These are phyloP conservation scores for Luidia sarsii DNA, from an alignment of 53 echinoderm and acorn worm genomes.

Conservation along the genomic window DNA sequence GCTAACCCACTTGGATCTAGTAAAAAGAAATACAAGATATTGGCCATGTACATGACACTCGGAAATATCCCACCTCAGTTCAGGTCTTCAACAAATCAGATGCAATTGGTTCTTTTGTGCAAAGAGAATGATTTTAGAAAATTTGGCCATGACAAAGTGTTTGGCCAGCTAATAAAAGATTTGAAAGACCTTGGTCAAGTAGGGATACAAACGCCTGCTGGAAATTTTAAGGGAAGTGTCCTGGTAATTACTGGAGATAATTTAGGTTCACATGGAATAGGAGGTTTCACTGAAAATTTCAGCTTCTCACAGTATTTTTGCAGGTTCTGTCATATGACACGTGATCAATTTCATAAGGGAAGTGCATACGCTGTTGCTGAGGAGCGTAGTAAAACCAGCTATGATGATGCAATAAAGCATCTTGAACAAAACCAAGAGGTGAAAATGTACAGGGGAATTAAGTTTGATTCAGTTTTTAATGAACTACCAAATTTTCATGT, in stretches of 20 bases:
- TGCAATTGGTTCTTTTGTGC: slow-evolving; percentile 67
- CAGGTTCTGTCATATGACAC: slow-evolving; percentile 47
- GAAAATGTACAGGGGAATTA: slow-evolving; percentile 16
- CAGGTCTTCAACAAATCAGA: slow-evolving; percentile 57
- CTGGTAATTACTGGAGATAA: slow-evolving; percentile 61
- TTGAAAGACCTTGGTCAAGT: slow-evolving; percentile 29
- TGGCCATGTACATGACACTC: slow-evolving; percentile 65
- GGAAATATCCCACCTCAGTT: slow-evolving; percentile 53
- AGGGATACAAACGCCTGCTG: neutral
- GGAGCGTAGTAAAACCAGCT: too few relatives aligned
- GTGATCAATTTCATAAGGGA: slow-evolving; percentile 17
- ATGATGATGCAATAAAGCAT: too few relatives aligned
- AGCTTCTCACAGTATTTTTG: slow-evolving; percentile 50
- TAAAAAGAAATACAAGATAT: slow-evolving; percentile 67
- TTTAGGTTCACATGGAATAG: slow-evolving; percentile 66
- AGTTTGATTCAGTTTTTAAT: slow-evolving; percentile 54
- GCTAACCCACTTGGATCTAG: slow-evolving; percentile 69
- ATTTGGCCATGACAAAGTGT: slow-evolving; percentile 29
- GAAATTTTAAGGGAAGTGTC: slow-evolving; percentile 39
- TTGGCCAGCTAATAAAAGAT: slow-evolving; percentile 46
- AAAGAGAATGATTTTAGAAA: slow-evolving; percentile 42
- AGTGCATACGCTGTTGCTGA: neutral
- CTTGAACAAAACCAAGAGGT: neutral
- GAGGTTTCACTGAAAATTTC: slow-evolving; percentile 65
- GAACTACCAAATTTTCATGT: slow-evolving; percentile 42